Base-by-base conservation (phyloP, 2,797 vertebrate species). In the Siniperca undulata region DNA sequence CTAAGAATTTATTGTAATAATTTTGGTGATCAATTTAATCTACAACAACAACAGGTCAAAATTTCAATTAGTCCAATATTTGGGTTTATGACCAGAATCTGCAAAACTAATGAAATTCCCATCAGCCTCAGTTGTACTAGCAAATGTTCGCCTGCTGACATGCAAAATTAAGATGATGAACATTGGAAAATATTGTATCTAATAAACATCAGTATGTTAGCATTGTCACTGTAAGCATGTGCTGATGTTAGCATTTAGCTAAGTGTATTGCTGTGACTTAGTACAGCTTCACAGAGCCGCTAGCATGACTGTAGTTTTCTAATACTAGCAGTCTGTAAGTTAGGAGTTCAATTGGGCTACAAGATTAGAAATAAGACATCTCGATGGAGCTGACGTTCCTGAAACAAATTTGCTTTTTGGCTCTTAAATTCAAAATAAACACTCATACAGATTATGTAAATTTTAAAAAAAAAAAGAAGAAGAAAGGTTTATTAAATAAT, bases 401-500 rank as follows among this genome's bases (percentile, higher is more conserved):
- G 30, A 27, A 44, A 53, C 20, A 20, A 68, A 58, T 53, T 4
- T 13, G 40, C 16, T 24, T 50, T 58, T 59, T 11, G 10, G 3
- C 8, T 69, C n/a, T 30, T 9, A 53, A 27, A 71, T 62, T 48
- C 0, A 19, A 69, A 80, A 67, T 34, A 59, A 80, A 74, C 34
- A 85, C 30, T 46, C 24, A 2, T 11, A 76, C 48, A 70, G 27
- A 66, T 16, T 19, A 34, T 40, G 27, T 86, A 27, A 71, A 64
- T 84, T 83, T 19, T 50, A 36, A 36, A 36, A 81, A 62, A 76
- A 81, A 44, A 44, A 36, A 36, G 3, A 81, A 62, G 73, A 81
- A 67, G 78, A 76, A 84, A 66, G 0, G 62, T 92, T 93, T 91
- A 92, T 90, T 92, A 88, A 89, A 86, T 92, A 82, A 74, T 64